Conservation (phyloP, 2,797 vertebrate genomes). For the Perodicticus potto region DNA sequence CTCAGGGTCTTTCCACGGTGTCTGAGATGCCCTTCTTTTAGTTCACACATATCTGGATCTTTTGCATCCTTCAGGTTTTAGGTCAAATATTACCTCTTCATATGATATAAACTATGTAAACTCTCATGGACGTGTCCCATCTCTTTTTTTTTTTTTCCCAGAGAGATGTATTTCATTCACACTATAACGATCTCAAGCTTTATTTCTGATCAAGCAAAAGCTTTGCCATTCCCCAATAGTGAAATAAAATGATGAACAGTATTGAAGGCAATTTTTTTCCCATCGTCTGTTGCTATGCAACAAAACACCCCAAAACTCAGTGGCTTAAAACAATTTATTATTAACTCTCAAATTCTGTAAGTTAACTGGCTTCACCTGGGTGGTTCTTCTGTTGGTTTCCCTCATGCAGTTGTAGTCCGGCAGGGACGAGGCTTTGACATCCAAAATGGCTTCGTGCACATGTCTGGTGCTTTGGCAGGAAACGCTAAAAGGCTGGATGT, state of each 20-base stretch:
- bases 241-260: not conserved
- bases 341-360: not conserved
- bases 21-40: not conserved
- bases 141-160: not conserved
- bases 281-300: not conserved
- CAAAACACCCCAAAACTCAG: not conserved
- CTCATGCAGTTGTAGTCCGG: not conserved
- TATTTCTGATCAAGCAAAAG: constrained; percentile 23
- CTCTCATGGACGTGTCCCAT: not conserved
- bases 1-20: not conserved
- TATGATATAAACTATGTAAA: not conserved
- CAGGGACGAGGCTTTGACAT: not conserved
- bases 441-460: not conserved
- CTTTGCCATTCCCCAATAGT: not conserved
- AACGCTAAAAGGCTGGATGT: not conserved
- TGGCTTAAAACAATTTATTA: not conserved
- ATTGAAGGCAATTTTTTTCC: not conserved
- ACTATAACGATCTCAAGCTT: not conserved
- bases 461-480: not conserved
- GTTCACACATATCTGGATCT: not conserved
- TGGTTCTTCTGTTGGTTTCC: not conserved
- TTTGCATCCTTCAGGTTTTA: not conserved
- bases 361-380: not conserved
- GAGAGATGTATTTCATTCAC: not conserved
- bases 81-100: not conserved